Base-by-base conservation (phyloP, 2,888 invertebrate genomes). In the Drosophila incognita region DNA sequence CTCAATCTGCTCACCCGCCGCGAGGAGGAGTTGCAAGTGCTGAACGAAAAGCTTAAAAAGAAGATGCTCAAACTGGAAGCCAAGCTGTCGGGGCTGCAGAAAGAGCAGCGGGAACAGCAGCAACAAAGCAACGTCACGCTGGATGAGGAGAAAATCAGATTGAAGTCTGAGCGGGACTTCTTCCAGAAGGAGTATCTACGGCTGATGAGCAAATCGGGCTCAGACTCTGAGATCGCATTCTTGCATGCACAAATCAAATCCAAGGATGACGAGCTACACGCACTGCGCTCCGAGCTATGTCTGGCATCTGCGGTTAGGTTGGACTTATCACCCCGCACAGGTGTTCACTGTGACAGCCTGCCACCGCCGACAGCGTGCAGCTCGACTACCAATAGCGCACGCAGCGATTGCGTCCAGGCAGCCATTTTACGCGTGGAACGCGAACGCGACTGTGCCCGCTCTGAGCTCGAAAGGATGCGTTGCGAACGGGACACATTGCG, bases 1-100 rank as follows among this genome's bases (percentile, higher is more conserved):
- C 92, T 95, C 18, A 95, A 94, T 93, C 94, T 94, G 89, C 94
- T 94, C 89, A 95, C 94, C 77, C 93, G 94, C 82, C 95, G 94
- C 74, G 96, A 94, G 94, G 93, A 83, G 72, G 91, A 93, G 78
- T 87, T 95, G 38, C 92, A 93, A 65, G 90, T 91, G 61, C 94
- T 94, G 83, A 94, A 94, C 60, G 94, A 93, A 79, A 94, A 94
- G 74, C 89, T 94, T 42, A 91, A 93, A 57, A 94, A 94, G 24
- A 93, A 94, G 51, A 94, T 94, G 78, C 93, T 92, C 79, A 93
- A 93, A 80, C 91, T 95, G 74, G 94, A 95, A 79, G 71, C 63
- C 0, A 92, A 91, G 66, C 60, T 92, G 7, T 10, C 48, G 7
- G 76, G 62, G 6, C 48, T 78, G 7, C 74, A 90, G 15, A 90